Percentiles rank a stretch among this genome's conserved stretches.
Evolutionary conservation across 2,888 invertebrate genomes (phyloP).

Genomic region (Spatulosminthurus flaviceps): DNA sequence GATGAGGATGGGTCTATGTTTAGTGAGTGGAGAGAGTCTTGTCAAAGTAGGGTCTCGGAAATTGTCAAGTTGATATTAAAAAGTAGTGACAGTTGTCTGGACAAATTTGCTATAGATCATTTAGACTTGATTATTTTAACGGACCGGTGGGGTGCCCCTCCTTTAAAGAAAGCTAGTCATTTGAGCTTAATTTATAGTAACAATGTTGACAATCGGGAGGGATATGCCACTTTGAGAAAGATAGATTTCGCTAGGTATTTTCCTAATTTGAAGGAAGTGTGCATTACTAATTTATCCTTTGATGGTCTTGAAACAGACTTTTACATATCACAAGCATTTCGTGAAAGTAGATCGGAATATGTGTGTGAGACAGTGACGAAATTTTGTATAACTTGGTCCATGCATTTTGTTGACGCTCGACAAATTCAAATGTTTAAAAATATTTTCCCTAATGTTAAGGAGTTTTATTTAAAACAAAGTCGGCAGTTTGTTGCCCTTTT

Average conservation of each 20-base stretch:
- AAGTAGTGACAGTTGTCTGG: not conserved
- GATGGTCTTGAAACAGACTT: not conserved
- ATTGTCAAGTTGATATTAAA: not conserved
- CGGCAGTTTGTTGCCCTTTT: not conserved
- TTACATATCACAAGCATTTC: not conserved
- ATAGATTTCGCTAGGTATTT: not conserved
- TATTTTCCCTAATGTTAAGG: not conserved
- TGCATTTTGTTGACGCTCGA: not conserved
- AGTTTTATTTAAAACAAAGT: constrained; percentile 13
- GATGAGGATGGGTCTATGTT: not conserved
- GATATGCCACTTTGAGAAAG: not conserved
- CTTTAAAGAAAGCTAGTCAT: not conserved
- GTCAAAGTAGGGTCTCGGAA: not conserved
- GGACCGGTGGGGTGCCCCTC: not conserved
- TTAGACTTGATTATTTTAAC: not conserved
- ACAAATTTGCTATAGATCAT: not conserved
- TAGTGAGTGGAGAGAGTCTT: not conserved
- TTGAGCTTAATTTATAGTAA: not conserved
- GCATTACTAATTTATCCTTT: not conserved
- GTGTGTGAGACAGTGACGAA: not conserved
- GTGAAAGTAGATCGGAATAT: too few relatives aligned
- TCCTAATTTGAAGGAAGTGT: constrained; percentile 4
- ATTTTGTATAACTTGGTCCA: not conserved
- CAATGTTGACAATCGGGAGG: not conserved
- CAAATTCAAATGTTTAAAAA: constrained; percentile 16